Evolutionary conservation across 2,888 invertebrate species (phyloP), one percentile per base, ranked within the genome.

Genomic region (Phengaris arion): DNA sequence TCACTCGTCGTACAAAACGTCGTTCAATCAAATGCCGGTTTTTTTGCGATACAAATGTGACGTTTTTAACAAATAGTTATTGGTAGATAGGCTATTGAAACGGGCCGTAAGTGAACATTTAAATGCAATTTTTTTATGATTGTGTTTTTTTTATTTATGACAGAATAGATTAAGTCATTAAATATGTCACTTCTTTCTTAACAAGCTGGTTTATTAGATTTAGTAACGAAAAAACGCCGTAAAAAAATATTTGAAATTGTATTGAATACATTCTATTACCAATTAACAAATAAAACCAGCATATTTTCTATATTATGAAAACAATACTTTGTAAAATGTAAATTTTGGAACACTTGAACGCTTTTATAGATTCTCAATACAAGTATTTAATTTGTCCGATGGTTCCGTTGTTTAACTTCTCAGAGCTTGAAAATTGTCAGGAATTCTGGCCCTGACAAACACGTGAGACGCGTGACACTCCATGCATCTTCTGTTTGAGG

Each of bases 281-380:
- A 64, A 13, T 64, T 64, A 64, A 59, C 22, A 59, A 59, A 59
- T 22, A 59, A 59, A 59, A 15, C n/a, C 8, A 57, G 57, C 15
- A 0, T 22, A 59, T 10, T 59, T 10, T 10, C 9, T 9, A 22
- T 22, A 6, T 22, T 22, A 22, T 22, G 59, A 59, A 59, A 59
- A 59, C 59, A 22, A 8, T 59, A 9, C 22, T 15, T 22, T 22
- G 22, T 22, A 22, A 22, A 22, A 22, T 22, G 22, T 22, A 22
- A 22, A 22, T 22, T 22, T 22, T 22, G 22, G n/a, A n/a, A n/a
- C n/a, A n/a, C n/a, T n/a, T n/a, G 22, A 22, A 35, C 35, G 35
- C 35, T 35, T 35, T 35, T 35, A 22, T 22, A 4, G 35, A 35
- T 35, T 35, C 1, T 35, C 35, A 35, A 35, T 35, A 35, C 35